Percentiles rank a stretch among this genome's conserved stretches.
phyloP scores from a whole-genome alignment of 2,888 invertebrate species.

The Drosophila meridionalis region DNA sequence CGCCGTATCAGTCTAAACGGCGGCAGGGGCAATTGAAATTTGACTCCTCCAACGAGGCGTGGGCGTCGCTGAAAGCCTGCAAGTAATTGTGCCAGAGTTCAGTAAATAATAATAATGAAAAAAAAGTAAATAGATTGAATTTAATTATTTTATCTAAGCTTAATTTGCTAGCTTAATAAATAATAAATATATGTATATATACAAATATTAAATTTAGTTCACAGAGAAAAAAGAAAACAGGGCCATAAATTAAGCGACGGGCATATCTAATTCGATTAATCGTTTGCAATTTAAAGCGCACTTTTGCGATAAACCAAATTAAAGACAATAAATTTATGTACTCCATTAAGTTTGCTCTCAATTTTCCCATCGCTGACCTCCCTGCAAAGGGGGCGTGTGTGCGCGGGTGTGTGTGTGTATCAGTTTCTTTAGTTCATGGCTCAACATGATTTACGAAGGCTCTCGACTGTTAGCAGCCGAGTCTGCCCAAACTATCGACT shows the following conservation, averaged over 20 bases:
- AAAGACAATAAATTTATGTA: constrained; percentile 52
- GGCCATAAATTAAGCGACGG: constrained; percentile 10
- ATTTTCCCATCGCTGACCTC: constrained; percentile 40
- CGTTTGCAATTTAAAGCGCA: constrained; percentile 25
- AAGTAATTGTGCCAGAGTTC: background rate
- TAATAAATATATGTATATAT: no score
- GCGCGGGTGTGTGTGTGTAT: constrained; percentile 8
- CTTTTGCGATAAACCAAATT: constrained; percentile 42
- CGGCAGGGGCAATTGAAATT: background rate
- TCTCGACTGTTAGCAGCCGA: constrained; percentile 51
- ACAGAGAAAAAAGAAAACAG: background rate
- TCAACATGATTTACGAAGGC: constrained; percentile 54
- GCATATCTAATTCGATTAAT: constrained; percentile 41
- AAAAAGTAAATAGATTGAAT: background rate
- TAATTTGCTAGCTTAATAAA: background rate
- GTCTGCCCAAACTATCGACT: constrained; percentile 39
- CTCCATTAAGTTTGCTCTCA: constrained; percentile 49
- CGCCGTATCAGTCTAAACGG: constrained; percentile 61
- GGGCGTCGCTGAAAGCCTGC: background rate
- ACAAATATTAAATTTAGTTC: background rate
- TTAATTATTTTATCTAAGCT: background rate
- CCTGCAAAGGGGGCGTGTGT: background rate
- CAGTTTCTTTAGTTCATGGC: constrained; percentile 35
- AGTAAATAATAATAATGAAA: background rate
- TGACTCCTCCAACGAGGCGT: background rate